These are phyloP conservation scores for Microplitis manilae DNA, from an alignment of 2,888 invertebrate genomes.

Conservation along the genomic window DNA sequence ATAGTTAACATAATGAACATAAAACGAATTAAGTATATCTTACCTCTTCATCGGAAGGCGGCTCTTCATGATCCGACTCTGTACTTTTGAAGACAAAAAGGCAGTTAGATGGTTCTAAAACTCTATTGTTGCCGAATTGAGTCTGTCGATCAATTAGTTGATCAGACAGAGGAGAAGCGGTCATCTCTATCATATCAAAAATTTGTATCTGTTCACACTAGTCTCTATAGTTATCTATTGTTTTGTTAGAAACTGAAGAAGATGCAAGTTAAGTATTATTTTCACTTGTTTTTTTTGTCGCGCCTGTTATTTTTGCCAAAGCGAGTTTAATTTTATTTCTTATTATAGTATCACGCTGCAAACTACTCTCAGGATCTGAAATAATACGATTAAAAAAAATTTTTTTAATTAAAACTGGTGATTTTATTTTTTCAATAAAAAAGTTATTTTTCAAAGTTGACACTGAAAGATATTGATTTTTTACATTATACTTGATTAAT, in stretches of 20 bases:
- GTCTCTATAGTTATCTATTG: constrained; percentile 11
- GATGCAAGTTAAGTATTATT: not conserved
- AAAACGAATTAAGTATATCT: constrained; percentile 40
- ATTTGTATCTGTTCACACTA: constrained; percentile 36
- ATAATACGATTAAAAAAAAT: constrained; percentile 43
- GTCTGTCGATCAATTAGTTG: constrained; percentile 61
- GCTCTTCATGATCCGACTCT: constrained; percentile 68
- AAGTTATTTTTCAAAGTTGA: no score
- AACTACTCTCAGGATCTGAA: constrained; percentile 45
- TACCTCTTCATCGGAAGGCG: constrained; percentile 65
- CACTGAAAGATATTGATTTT: no score
- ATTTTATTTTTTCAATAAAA: not conserved
- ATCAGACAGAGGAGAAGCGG: constrained; percentile 30
- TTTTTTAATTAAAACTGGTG: not conserved
- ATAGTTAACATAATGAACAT: not conserved
- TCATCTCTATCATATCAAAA: constrained; percentile 61
- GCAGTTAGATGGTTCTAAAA: constrained; percentile 65
- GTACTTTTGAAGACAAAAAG: constrained; percentile 69
- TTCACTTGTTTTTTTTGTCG: no score
- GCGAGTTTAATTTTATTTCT: not conserved
- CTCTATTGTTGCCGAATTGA: constrained; percentile 67
- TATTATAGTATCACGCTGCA: not conserved
- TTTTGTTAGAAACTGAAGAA: not conserved
- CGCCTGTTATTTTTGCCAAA: no score
- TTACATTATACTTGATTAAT: no score